Conservation (phyloP, 2,113 vertebrate species). For the Coregonus clupeaformis region DNA sequence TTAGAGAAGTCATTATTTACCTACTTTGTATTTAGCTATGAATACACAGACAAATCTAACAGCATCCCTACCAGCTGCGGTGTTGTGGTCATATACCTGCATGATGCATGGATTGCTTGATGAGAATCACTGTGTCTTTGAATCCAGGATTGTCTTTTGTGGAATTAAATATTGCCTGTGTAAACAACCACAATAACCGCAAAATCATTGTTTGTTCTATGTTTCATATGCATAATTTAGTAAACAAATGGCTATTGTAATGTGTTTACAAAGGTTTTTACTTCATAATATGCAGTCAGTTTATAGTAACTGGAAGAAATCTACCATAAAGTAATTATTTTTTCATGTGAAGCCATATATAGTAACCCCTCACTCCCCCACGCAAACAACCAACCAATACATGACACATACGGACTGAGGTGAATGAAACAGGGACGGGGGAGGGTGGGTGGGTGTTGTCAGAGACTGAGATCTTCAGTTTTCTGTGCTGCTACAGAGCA, state of each 20-base stretch:
- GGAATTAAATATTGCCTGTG: no score
- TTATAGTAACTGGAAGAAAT: neutral
- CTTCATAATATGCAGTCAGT: neutral
- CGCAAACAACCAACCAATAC: neutral
- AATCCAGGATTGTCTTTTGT: neutral
- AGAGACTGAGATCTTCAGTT: conserved; percentile 63
- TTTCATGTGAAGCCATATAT: neutral
- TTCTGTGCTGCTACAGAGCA: conserved; percentile 60
- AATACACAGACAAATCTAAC: no score
- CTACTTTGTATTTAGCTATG: no score
- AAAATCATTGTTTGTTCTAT: no score
- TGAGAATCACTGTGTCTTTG: neutral
- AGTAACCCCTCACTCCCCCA: neutral
- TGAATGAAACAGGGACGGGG: neutral
- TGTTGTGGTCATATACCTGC: neutral
- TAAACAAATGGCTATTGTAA: no score
- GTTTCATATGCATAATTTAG: no score
- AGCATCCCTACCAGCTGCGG: no score
- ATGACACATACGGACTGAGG: neutral
- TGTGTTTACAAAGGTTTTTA: neutral
- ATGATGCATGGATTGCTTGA: neutral
- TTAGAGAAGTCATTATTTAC: conserved; percentile 28
- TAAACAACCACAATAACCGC: no score
- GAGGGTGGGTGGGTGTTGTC: conserved; percentile 27
- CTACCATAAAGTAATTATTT: neutral